Conservation (phyloP, 2,888 invertebrate genomes). For the Dyspetes luteomarginatus region DNA sequence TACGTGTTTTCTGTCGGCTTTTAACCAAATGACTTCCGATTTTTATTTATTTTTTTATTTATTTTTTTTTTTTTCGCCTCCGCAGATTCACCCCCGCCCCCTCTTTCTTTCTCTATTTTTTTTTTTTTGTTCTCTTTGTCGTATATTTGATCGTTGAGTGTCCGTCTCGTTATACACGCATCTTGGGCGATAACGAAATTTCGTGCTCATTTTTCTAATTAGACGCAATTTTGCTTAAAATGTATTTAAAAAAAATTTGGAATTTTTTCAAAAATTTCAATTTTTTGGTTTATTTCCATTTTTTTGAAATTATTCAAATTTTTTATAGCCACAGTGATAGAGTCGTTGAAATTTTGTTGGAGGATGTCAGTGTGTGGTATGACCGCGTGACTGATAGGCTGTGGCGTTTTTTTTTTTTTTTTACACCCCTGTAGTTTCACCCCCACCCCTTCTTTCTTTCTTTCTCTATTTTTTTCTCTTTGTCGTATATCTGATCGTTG, state of each 20-base stretch:
- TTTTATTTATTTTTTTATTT: background rate
- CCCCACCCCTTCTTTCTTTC: background rate
- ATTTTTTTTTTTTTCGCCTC: too few species aligned
- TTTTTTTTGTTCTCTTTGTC: background rate
- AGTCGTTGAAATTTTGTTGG: background rate
- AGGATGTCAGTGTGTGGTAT: background rate
- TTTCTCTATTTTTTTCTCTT: too few species aligned
- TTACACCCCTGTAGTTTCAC: too few species aligned
- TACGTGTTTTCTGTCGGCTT: slow-evolving; percentile 7
- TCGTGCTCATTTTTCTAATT: background rate
- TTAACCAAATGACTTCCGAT: slow-evolving; percentile 50
- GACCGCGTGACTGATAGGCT: background rate
- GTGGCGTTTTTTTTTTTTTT: background rate
- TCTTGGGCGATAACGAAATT: background rate
- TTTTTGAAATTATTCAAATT: background rate
- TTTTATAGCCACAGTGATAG: background rate
- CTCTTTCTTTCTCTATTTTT: background rate
- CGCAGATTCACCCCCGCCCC: background rate
- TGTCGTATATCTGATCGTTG: too few species aligned
- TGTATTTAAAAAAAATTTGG: too few species aligned
- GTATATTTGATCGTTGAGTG: slow-evolving; percentile 1
- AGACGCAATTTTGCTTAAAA: too few species aligned
- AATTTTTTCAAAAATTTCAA: too few species aligned
- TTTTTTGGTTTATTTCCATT: too few species aligned
- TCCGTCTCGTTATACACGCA: background rate